Base-by-base conservation (phyloP, 2,797 vertebrate genomes). In the Lutra lutra region DNA sequence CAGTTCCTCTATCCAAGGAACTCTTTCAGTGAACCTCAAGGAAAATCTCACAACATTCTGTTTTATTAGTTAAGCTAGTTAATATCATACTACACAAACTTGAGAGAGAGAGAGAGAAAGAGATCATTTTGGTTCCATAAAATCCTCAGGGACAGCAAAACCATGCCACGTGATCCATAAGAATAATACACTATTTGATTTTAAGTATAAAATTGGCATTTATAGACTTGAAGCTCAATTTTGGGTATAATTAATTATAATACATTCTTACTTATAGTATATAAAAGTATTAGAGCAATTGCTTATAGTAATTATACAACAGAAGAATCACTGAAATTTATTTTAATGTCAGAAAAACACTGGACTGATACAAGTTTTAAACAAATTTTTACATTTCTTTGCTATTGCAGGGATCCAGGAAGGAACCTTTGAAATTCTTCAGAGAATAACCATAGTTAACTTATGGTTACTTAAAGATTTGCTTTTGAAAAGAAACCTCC, bases 1-100 rank as follows among this genome's bases (percentile, higher is more conserved):
- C 46, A 92, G 40, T 94, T 94, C 51, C 40, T 96, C 96, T 80
- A 56, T 91, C 86, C 79, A n/a, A 96, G 43, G 13, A 89, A 86
- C 48, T 95, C 95, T 85, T 94, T 68, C 68, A 84, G 0, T 56
- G 77, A 94, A 89, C 32, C 9, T 48, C 20, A 75, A 91, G 29
- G 70, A 79, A 96, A 95, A 85, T 25, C 7, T 73, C 27, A 40
- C 23, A 94, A 35, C 17, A 0, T 87, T 2, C 51, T n/a, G 25
- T 87, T 95, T 90, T 77, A 46, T 56, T 95, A 43, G 25, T 11
- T 48, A 66, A 70, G 40, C 78, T 56, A 86, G 25, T 89, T 92
- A 97, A 89, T 21, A 62, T 35, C 27, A 72, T 14, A 43, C 43
- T 79, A 18, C 0, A 43, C 13, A 62, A 48, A 83, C 72, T 40